Conservation (phyloP, 2,888 invertebrate species). For the Actias luna region DNA sequence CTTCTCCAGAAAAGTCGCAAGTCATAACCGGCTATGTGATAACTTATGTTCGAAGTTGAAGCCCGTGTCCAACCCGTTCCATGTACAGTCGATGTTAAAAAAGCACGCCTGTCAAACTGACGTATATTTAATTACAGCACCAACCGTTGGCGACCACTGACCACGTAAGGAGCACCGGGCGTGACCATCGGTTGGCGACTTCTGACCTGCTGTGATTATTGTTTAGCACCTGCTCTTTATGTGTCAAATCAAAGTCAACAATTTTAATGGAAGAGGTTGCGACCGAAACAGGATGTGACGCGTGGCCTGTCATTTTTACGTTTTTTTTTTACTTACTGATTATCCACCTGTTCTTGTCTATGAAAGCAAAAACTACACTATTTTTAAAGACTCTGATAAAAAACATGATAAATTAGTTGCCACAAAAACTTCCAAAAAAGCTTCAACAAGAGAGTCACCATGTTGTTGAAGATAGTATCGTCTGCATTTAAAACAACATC, state of each 20-base stretch:
- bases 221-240: neutral
- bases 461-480: no score
- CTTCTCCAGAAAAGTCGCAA: no score
- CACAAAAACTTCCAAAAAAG: no score
- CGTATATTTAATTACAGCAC: neutral
- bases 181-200: constrained; percentile 1
- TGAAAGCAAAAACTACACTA: no score
- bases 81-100: neutral
- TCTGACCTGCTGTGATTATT: neutral
- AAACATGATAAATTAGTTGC: no score
- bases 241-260: constrained; percentile 1
- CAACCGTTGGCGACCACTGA: constrained; percentile 4
- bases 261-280: neutral
- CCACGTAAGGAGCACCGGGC: neutral
- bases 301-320: no score
- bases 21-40: neutral
- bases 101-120: neutral
- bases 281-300: neutral
- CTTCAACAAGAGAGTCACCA: no score
- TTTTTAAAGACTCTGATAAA: no score
- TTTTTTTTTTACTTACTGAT: no score
- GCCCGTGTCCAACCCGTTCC: neutral
- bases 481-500: no score
- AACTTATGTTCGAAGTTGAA: neutral
- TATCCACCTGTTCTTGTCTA: no score